Conservation (phyloP, 2,888 invertebrate species). For the Dyspetes luteomarginatus region DNA sequence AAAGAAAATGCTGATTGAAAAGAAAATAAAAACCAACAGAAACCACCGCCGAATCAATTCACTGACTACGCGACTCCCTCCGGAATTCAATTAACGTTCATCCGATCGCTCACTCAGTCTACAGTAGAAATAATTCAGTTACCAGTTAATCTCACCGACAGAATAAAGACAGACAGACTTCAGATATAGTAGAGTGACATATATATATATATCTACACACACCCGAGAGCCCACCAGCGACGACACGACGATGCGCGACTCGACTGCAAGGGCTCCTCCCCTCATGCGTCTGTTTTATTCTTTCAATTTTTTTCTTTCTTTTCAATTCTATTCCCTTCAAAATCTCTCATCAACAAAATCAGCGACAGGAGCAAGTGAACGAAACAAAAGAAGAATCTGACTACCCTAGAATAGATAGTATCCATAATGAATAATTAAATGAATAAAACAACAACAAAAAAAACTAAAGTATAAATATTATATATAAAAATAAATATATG, state of each 20-base stretch:
- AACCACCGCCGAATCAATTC: slow-evolving; percentile 55
- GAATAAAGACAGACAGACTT: slow-evolving; percentile 76
- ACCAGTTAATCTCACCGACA: slow-evolving; percentile 77
- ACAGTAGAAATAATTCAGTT: slow-evolving; percentile 63
- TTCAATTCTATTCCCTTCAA: slow-evolving; percentile 7
- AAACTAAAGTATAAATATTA: slow-evolving; percentile 76
- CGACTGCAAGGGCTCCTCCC: slow-evolving; percentile 64
- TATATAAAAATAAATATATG: slow-evolving; percentile 76
- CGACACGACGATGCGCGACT: slow-evolving; percentile 78
- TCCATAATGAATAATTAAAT: slow-evolving; percentile 74
- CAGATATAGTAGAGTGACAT: slow-evolving; percentile 5
- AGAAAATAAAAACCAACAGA: slow-evolving; percentile 7
- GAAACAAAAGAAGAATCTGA: slow-evolving; percentile 78
- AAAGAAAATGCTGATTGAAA: background rate
- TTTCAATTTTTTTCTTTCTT: slow-evolving; percentile 6
- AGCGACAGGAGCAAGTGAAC: slow-evolving; percentile 72
- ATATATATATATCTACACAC: slow-evolving; percentile 37
- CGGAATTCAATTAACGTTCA: slow-evolving; percentile 66
- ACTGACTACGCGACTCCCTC: slow-evolving; percentile 64
- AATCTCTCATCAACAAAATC: slow-evolving; percentile 71
- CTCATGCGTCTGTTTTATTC: slow-evolving; percentile 49
- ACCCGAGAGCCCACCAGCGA: slow-evolving; percentile 18
- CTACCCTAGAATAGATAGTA: slow-evolving; percentile 80
- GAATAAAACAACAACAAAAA: slow-evolving; percentile 68
- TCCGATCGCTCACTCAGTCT: slow-evolving; percentile 62